These are phyloP conservation scores for Yponomeuta cagnagella DNA, from an alignment of 2,888 invertebrate species.

Conservation along the genomic window DNA sequence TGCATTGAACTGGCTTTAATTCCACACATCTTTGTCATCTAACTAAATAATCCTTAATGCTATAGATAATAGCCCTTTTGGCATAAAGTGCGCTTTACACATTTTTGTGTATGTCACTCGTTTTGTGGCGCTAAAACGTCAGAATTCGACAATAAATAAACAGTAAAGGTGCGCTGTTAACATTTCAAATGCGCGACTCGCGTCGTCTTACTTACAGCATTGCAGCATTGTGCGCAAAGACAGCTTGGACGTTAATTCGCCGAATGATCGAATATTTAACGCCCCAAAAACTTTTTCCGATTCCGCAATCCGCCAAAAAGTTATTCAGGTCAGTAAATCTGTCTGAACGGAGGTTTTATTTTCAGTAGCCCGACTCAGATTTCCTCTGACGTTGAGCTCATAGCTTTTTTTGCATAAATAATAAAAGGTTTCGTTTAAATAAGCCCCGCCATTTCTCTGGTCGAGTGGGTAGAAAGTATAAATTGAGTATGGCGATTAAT, in stretches of 20 bases:
- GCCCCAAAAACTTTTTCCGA: slow-evolving; percentile 20
- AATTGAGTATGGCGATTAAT: neutral
- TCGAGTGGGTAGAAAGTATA: neutral
- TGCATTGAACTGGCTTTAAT: no score
- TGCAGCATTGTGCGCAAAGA: neutral
- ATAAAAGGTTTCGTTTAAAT: neutral
- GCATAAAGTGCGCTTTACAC: no score
- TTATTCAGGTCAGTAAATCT: slow-evolving; percentile 27
- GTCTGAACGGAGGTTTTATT: slow-evolving; percentile 19
- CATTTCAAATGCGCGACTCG: no score
- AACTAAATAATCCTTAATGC: no score
- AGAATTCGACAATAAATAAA: no score
- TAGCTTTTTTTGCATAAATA: neutral
- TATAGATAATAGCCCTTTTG: no score
- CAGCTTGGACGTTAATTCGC: slow-evolving; percentile 20
- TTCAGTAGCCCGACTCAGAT: slow-evolving; percentile 16
- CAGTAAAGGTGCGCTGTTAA: no score
- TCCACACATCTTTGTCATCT: no score
- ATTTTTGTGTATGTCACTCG: no score
- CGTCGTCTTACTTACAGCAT: no score
- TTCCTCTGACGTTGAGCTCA: slow-evolving; percentile 1
- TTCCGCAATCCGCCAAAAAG: slow-evolving; percentile 24
- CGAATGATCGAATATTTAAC: slow-evolving; percentile 24
- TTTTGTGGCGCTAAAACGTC: no score
- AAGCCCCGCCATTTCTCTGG: neutral